Conservation (phyloP, 2,113 vertebrate genomes). For the Sinocyclocheilus anophthalmus region DNA sequence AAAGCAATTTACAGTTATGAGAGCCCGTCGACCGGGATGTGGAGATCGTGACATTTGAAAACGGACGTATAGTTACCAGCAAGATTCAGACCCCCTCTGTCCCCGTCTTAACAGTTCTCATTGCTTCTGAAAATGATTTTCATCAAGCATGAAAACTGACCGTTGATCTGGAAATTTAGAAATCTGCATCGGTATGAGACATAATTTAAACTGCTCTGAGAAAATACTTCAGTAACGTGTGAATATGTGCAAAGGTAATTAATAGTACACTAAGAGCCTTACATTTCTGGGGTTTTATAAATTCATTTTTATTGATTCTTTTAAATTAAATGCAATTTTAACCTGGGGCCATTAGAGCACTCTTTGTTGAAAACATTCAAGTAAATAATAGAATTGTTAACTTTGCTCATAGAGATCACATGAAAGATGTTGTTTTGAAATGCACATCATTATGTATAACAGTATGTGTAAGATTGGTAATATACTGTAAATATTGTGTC, state of each 20-base stretch:
- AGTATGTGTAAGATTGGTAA: background rate
- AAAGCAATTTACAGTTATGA: constrained; percentile 47
- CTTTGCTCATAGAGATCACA: background rate
- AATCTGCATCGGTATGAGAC: background rate
- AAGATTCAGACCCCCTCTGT: constrained; percentile 29
- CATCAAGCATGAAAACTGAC: background rate
- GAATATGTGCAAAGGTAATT: background rate
- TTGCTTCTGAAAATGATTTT: constrained; percentile 40
- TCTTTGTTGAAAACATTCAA: background rate
- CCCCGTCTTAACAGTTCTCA: constrained; percentile 12
- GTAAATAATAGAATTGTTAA: background rate
- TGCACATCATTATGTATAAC: background rate
- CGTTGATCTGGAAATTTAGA: background rate
- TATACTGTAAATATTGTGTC: background rate
- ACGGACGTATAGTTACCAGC: constrained; percentile 8
- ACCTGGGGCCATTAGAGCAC: no score
- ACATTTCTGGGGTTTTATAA: background rate
- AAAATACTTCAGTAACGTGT: background rate
- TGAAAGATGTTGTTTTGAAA: background rate
- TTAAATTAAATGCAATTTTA: background rate
- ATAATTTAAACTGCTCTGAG: background rate
- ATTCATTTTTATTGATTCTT: background rate
- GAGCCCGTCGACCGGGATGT: constrained; percentile 10
- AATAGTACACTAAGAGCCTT: background rate
- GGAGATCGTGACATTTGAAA: constrained; percentile 53